Evolutionary conservation across 2,888 invertebrate species (phyloP).

Genomic region (Ganaspis brasiliensis): DNA sequence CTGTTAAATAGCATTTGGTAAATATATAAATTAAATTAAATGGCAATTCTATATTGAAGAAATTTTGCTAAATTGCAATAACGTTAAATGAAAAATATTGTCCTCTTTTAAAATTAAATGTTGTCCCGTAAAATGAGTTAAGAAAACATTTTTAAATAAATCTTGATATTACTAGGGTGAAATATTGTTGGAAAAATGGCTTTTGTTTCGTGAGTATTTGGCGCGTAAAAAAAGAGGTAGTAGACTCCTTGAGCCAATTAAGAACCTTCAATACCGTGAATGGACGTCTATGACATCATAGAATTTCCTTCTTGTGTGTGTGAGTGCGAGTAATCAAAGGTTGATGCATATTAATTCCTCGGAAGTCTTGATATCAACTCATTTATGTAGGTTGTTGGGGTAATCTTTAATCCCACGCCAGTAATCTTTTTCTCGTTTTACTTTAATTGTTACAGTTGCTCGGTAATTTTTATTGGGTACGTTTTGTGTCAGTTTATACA

Average conservation of each 20-base stretch:
- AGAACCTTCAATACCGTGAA: constrained; percentile 31
- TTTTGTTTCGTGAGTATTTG: neutral
- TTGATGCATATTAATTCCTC: constrained; percentile 26
- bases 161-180: neutral
- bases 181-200: neutral
- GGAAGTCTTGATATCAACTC: constrained; percentile 27
- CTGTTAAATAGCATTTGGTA: too few species aligned
- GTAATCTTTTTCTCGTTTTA: constrained; percentile 13
- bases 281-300: constrained; percentile 27
- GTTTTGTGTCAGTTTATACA: neutral
- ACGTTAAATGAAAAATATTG: too few species aligned
- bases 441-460: neutral
- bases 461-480: neutral
- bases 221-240: neutral
- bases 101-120: neutral
- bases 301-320: neutral
- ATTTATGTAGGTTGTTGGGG: constrained; percentile 14
- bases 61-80: too few species aligned
- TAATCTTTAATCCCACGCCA: constrained; percentile 25
- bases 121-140: too few species aligned
- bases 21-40: too few species aligned
- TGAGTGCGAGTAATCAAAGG: constrained; percentile 3
- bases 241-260: constrained; percentile 20
- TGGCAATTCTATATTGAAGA: too few species aligned
- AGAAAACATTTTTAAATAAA: too few species aligned